These are phyloP conservation scores for Crioceris asparagi DNA, from an alignment of 2,888 invertebrate species.

Conservation along the genomic window DNA sequence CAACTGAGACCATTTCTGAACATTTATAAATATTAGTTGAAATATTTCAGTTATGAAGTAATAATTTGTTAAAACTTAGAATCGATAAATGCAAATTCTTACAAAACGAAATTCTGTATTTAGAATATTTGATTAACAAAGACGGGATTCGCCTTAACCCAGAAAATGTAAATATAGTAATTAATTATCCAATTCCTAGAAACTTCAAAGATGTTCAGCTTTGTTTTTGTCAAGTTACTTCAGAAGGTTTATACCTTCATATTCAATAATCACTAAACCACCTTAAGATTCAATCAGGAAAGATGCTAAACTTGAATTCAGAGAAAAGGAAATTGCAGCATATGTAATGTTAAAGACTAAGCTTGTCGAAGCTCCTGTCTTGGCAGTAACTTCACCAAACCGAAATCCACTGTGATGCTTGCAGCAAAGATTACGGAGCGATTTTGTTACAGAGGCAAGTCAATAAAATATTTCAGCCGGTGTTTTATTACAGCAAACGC, in stretches of 20 bases:
- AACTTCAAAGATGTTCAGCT: conserved; percentile 13
- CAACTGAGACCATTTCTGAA: conserved; percentile 9
- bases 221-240: conserved; percentile 23
- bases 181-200: conserved; percentile 15
- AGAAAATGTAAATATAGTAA: conserved; percentile 7
- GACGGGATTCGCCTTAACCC: conserved; percentile 6
- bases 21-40: conserved; percentile 7
- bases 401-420: conserved; percentile 26
- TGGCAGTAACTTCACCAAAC: conserved; percentile 21
- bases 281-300: conserved; percentile 18
- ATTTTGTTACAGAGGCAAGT: neutral
- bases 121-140: conserved; percentile 8
- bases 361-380: conserved; percentile 13
- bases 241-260: conserved; percentile 18
- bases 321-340: conserved; percentile 13
- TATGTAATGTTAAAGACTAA: conserved; percentile 18
- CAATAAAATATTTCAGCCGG: neutral
- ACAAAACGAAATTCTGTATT: conserved; percentile 10
- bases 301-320: conserved; percentile 16
- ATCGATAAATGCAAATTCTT: conserved; percentile 11
- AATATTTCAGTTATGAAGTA: conserved; percentile 5
- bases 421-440: conserved; percentile 6
- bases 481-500: neutral
- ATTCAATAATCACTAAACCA: conserved; percentile 19
- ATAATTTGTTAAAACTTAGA: conserved; percentile 7